Percentiles rank a stretch among this genome's conserved stretches.
These are phyloP conservation scores for Acomys russatus DNA, from an alignment of 2,797 vertebrate species.

Conservation along the genomic window DNA sequence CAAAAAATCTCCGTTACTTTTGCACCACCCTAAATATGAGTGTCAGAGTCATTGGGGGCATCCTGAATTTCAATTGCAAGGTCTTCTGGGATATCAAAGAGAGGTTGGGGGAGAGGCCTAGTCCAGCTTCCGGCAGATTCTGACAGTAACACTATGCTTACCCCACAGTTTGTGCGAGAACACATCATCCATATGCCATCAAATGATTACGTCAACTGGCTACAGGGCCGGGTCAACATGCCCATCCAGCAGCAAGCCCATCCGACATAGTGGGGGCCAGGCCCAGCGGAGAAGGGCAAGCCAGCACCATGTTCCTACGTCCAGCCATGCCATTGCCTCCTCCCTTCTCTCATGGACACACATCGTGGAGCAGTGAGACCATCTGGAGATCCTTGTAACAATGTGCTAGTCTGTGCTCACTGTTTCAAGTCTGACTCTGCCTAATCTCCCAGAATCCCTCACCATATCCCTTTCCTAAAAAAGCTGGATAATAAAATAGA, in stretches of 20 bases:
- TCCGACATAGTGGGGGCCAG: background rate
- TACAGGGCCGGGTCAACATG: slow-evolving; percentile 82
- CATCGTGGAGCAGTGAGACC: background rate
- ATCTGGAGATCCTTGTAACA: background rate
- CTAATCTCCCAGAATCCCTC: background rate
- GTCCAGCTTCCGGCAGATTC: background rate
- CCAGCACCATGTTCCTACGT: background rate
- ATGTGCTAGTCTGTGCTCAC: background rate
- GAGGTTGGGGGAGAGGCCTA: fast-evolving
- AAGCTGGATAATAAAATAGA: slow-evolving; percentile 72
- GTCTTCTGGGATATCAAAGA: background rate
- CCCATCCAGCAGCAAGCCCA: slow-evolving; percentile 48
- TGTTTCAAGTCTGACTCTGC: background rate
- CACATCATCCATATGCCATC: slow-evolving; percentile 89
- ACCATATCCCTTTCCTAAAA: background rate
- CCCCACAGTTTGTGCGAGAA: slow-evolving; percentile 89
- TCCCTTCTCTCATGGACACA: background rate
- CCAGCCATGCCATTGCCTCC: background rate
- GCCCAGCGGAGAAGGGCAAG: slow-evolving; percentile 38
- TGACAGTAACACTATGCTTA: slow-evolving; percentile 8
- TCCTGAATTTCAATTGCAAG: background rate
- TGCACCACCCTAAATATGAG: background rate
- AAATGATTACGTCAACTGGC: slow-evolving; percentile 89
- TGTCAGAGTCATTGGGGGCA: background rate
- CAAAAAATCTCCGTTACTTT: background rate